Evolutionary conservation across 1,140 invertebrate genomes (phyloP), one percentile per base, ranked within the genome.

Genomic region (Venturia canescens): DNA sequence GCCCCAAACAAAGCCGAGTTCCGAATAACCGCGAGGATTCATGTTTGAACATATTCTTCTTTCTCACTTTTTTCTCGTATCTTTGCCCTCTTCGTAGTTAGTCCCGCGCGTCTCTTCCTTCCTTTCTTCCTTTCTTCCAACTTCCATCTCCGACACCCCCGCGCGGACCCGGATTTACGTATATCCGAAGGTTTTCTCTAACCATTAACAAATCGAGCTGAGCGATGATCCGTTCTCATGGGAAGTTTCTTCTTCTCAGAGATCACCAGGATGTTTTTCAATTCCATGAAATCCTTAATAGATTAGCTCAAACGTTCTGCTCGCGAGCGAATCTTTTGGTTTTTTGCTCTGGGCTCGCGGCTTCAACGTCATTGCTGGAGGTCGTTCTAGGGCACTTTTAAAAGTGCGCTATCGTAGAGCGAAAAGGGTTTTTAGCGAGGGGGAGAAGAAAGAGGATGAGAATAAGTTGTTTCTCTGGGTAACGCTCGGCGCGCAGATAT

Each of bases 61-160:
- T 85, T 86, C 87, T 84, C 83, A 83, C n/a, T n/a, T 85, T 63
- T 26, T 23, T 63, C 57, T 21, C 21, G 21, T 1, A 23, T 26
- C 16, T 23, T 21, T 63, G 5, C 60, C 79, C 83, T 57, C 11
- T 26, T 67, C 50, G 69, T 75, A 60, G 50, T 79, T 66, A 9
- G 50, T 53, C n/a, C 50, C 2, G 1, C 38, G 38, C 50, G 50
- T 53, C n/a, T n/a, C 18, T 21, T 53, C 50, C 31, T 44, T 83
- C 78, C 67, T 66, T 26, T 72, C 44, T 15, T 34, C 23, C 48
- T 34, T 18, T 72, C 44, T 15, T 34, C 23, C 48, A 18, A 5
- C 29, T 74, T 18, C 34, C 34, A 26, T 74, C 15, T 83, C 85
- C 82, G 80, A 57, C 53, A 57, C 53, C 53, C 53, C 53, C 53